These are phyloP conservation scores for Oscheius sp. DNA, from an alignment of 2,888 invertebrate species.

Conservation along the genomic window DNA sequence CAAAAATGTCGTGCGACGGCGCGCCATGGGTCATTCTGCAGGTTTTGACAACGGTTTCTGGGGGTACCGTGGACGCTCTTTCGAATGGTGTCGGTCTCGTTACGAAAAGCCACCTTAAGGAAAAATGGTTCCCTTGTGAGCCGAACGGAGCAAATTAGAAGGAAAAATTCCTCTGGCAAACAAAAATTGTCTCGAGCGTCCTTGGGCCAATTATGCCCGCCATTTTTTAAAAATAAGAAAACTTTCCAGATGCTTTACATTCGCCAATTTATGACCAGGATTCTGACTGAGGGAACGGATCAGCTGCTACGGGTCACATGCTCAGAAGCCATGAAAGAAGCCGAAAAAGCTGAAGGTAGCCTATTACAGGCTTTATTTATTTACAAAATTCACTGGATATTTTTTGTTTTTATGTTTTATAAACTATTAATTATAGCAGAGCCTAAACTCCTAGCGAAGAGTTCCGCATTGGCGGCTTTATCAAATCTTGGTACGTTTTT, in stretches of 20 bases:
- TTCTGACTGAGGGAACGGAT: conserved; percentile 91
- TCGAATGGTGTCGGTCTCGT: too few relatives aligned
- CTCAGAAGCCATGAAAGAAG: conserved; percentile 77
- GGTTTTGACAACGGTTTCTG: too few relatives aligned
- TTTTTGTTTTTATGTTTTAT: neutral
- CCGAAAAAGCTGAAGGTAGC: conserved; percentile 27
- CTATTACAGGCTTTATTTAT: neutral
- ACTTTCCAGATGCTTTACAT: conserved; percentile 10
- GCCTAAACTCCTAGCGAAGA: conserved; percentile 53
- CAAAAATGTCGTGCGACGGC: too few relatives aligned
- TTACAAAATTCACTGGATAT: too few relatives aligned
- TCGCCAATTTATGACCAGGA: conserved; percentile 82
- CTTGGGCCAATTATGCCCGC: neutral
- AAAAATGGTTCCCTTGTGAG: too few relatives aligned
- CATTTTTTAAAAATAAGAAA: neutral
- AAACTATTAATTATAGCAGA: conserved; percentile 34
- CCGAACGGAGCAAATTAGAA: too few relatives aligned
- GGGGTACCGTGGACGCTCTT: too few relatives aligned
- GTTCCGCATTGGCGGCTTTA: conserved; percentile 58
- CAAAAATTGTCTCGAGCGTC: too few relatives aligned
- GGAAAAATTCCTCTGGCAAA: too few relatives aligned
- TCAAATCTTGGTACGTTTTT: conserved; percentile 51
- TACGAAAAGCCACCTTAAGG: too few relatives aligned
- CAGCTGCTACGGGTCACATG: conserved; percentile 87
- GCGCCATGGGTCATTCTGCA: too few relatives aligned